phyloP scores from a whole-genome alignment of 2,888 invertebrate genomes.

The Melinaea marsaeus region DNA sequence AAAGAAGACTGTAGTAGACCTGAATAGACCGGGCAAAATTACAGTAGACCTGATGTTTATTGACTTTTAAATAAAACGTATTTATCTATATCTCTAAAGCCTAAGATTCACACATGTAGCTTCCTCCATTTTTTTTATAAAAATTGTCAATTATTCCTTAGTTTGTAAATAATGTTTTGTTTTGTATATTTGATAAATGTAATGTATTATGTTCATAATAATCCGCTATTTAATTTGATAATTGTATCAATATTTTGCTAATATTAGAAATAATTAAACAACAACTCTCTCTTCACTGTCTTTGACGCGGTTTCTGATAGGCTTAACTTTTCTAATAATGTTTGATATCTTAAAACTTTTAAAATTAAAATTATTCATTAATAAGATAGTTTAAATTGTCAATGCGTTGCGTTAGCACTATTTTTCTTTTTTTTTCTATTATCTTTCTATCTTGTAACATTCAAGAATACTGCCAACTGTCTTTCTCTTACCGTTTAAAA shows the following conservation, averaged over 20 bases:
- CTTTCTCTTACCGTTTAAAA: too few species aligned
- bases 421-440: too few species aligned
- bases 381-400: too few species aligned
- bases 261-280: neutral
- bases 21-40: neutral
- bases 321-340: too few species aligned
- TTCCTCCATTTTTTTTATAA: conserved; percentile 11
- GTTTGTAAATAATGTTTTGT: conserved; percentile 23
- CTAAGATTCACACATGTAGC: neutral
- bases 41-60: neutral
- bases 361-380: too few species aligned
- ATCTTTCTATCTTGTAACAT: too few species aligned
- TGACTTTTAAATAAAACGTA: neutral
- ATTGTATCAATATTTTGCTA: neutral
- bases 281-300: too few species aligned
- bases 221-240: neutral
- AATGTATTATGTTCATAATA: conserved; percentile 10
- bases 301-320: too few species aligned
- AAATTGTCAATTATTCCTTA: conserved; percentile 19
- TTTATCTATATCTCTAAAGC: neutral
- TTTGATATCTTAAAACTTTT: too few species aligned
- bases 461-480: too few species aligned
- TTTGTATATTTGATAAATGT: neutral
- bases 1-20: conserved; percentile 14
- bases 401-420: too few species aligned